Conservation (phyloP, 2,797 vertebrate genomes). For the Anolis apletophallus region DNA sequence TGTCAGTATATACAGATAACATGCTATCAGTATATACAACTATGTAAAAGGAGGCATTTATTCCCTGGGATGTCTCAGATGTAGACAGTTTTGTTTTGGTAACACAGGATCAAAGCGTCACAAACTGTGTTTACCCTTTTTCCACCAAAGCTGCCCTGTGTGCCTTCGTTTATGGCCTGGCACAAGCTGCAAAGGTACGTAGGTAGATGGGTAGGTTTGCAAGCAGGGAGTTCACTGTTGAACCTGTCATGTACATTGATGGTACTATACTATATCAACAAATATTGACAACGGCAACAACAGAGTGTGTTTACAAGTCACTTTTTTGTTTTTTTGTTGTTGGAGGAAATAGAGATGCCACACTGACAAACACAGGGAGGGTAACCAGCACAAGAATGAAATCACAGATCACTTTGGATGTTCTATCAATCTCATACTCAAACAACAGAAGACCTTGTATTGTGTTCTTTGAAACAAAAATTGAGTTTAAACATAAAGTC, state of each 20-base stretch:
- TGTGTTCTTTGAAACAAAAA: background rate
- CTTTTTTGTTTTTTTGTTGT: background rate
- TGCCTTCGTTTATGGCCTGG: background rate
- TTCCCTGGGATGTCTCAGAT: background rate
- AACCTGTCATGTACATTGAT: background rate
- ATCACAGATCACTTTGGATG: background rate
- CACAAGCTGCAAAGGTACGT: background rate
- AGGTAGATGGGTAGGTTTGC: too few species aligned
- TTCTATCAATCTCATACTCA: background rate
- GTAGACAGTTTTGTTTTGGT: background rate
- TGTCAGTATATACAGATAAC: background rate
- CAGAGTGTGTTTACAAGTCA: background rate
- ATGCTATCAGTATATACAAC: background rate
- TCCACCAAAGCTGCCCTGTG: background rate
- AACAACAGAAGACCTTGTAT: background rate
- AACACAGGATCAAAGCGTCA: background rate
- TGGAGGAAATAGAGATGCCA: background rate
- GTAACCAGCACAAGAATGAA: background rate
- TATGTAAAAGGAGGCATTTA: background rate
- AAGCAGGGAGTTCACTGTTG: background rate
- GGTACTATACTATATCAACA: too few species aligned
- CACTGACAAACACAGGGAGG: background rate
- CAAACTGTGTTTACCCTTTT: background rate
- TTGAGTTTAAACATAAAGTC: conserved; percentile 2
- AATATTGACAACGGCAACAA: too few species aligned